phyloP scores from a whole-genome alignment of 2,113 vertebrate species.

The Gymnobelideus leadbeateri region DNA sequence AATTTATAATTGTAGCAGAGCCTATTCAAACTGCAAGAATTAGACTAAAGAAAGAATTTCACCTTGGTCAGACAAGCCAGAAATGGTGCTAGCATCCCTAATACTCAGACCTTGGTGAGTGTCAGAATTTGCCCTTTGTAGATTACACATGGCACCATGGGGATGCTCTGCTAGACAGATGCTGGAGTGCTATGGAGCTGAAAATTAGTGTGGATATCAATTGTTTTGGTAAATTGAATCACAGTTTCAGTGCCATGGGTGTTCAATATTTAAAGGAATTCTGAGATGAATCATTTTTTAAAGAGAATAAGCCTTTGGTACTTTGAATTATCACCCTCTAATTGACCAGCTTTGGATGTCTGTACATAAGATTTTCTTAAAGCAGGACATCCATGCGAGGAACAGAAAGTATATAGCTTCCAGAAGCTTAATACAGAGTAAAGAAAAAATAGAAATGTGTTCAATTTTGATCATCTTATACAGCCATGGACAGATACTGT shows the following conservation, averaged over 20 bases:
- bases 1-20: neutral
- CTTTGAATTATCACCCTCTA: neutral
- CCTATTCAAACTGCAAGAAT: neutral
- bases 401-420: neutral
- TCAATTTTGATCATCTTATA: neutral
- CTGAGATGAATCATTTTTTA: neutral
- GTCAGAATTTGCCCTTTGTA: neutral
- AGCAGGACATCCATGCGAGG: neutral
- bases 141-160: neutral
- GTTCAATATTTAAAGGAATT: neutral
- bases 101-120: neutral
- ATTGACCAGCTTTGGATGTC: neutral
- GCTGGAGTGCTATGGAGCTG: neutral
- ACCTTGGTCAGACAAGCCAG: neutral
- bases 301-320: neutral
- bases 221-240: constrained; percentile 3
- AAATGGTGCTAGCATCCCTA: neutral
- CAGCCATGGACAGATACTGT: neutral
- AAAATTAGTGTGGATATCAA: constrained; percentile 11
- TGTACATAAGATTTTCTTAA: neutral
- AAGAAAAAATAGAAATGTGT: neutral
- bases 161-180: neutral
- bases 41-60: neutral
- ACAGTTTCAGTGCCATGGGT: neutral
- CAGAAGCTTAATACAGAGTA: neutral